phyloP scores from a whole-genome alignment of 2,888 invertebrate genomes.

The Rotaria magnacalcarata region DNA sequence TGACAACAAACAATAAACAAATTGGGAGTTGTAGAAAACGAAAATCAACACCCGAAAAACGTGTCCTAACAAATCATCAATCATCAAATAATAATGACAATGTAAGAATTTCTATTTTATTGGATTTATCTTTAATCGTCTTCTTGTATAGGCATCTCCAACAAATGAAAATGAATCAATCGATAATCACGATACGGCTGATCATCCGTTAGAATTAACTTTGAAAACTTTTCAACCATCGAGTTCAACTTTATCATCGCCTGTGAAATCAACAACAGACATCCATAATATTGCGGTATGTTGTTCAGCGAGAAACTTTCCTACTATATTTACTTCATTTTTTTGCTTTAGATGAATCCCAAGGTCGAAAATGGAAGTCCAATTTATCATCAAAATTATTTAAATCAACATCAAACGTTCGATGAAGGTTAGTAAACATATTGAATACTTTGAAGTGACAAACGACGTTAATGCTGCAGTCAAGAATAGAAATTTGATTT shows the following conservation, averaged over 20 bases:
- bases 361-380: background rate
- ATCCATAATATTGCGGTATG: conserved; percentile 15
- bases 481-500: background rate
- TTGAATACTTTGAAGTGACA: too few species aligned
- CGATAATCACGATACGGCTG: background rate
- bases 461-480: too few species aligned
- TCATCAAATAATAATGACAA: background rate
- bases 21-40: conserved; percentile 3
- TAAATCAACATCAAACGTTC: background rate
- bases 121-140: background rate
- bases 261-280: background rate
- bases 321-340: too few species aligned
- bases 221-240: background rate
- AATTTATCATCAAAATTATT: background rate
- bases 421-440: background rate
- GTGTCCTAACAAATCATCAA: background rate
- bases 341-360: background rate
- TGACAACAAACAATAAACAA: background rate
- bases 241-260: background rate
- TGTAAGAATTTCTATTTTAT: background rate
- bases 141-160: background rate
- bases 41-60: conserved; percentile 19
- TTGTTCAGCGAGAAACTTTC: background rate
- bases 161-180: background rate
- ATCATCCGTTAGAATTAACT: background rate